A percentile compares a stretch with the other conserved stretches of the same genome.
Conservation (phyloP, 2,888 invertebrate genomes). For the Anarsia innoxiella region DNA sequence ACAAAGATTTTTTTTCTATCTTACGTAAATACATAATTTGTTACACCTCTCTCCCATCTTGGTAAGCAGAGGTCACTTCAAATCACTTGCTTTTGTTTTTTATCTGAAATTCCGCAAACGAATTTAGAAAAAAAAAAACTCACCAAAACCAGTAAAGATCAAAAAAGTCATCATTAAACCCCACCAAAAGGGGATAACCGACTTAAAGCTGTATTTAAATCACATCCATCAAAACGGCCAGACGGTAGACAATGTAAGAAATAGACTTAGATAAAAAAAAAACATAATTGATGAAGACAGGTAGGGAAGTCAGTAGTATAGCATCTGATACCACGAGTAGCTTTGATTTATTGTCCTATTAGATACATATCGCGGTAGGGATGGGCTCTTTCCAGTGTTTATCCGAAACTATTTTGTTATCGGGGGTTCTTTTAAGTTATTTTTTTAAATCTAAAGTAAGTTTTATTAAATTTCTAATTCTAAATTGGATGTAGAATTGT, state of each 20-base stretch:
- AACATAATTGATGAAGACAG: conserved; percentile 70
- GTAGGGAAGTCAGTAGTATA: conserved; percentile 28
- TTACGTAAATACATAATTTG: too few relatives aligned
- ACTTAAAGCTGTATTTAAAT: conserved; percentile 39
- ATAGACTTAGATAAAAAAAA: conserved; percentile 49
- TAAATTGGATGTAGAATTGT: too few relatives aligned
- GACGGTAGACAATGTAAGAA: conserved; percentile 55
- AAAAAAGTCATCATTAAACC: neutral
- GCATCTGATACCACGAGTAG: conserved; percentile 31
- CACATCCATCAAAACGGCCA: conserved; percentile 58
- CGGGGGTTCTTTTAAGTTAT: too few relatives aligned
- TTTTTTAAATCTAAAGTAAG: too few relatives aligned
- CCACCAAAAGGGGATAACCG: neutral
- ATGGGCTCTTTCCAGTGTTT: conserved; percentile 4
- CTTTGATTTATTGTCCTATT: conserved; percentile 51
- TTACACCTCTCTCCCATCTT: too few relatives aligned
- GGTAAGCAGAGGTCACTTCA: too few relatives aligned
- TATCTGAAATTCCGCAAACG: too few relatives aligned
- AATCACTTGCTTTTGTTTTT: too few relatives aligned
- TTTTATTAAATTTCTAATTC: too few relatives aligned
- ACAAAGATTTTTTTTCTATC: too few relatives aligned
- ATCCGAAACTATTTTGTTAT: neutral
- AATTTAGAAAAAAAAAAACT: too few relatives aligned
- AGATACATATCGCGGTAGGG: conserved; percentile 49
- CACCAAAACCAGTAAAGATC: too few relatives aligned